Percentiles rank a stretch among this genome's conserved stretches.
These are phyloP conservation scores for Muscicapa striata DNA, from an alignment of 2,797 vertebrate species.

Conservation along the genomic window DNA sequence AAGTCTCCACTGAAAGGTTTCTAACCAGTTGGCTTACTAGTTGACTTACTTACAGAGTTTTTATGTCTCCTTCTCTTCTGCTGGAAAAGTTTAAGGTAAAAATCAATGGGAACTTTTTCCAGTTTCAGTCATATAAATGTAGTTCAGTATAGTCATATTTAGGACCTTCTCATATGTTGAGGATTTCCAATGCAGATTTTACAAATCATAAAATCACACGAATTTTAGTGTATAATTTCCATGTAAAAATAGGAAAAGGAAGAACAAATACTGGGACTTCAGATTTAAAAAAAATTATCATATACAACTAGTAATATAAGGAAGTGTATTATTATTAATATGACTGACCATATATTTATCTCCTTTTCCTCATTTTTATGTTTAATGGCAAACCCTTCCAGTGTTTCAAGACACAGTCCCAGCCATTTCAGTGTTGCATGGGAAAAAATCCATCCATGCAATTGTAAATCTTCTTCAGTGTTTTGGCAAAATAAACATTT, in stretches of 20 bases:
- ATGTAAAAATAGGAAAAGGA: not conserved
- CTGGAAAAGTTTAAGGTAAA: not conserved
- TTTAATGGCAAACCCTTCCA: not conserved
- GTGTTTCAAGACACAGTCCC: not conserved
- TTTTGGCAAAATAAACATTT: not conserved
- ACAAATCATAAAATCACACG: not conserved
- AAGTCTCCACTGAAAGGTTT: not conserved
- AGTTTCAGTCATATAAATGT: not conserved
- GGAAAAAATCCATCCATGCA: not conserved
- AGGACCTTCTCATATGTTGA: not conserved
- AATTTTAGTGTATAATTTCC: not conserved
- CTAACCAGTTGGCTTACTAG: not conserved
- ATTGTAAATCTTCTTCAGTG: not conserved
- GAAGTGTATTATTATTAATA: not conserved
- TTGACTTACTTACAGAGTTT: not conserved
- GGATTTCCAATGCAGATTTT: constrained; percentile 1
- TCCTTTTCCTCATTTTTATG: not conserved
- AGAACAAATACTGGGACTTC: not conserved
- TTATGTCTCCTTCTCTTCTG: not conserved
- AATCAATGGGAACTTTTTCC: not conserved
- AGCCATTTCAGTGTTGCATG: not conserved
- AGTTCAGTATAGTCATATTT: not conserved
- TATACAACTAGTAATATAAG: not conserved
- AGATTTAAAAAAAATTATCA: not conserved
- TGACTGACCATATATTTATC: not conserved